These are phyloP conservation scores for Gandaritis pyraliata DNA, from an alignment of 2,888 invertebrate species.

Conservation along the genomic window DNA sequence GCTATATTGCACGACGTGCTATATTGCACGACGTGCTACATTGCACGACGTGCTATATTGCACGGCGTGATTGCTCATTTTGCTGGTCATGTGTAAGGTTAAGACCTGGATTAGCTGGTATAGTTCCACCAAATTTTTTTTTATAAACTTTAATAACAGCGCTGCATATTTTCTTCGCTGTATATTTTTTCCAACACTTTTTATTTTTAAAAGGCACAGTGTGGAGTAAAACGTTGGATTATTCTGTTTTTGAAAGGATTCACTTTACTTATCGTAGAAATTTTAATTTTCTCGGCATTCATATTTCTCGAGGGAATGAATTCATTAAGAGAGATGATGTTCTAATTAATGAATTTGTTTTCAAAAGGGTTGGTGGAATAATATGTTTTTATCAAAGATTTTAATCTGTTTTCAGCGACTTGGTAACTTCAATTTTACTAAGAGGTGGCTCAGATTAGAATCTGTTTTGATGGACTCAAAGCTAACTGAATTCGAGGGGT, in stretches of 20 bases:
- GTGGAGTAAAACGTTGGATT: not conserved
- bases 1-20: not conserved
- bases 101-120: conserved; percentile 4
- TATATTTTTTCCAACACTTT: too few species aligned
- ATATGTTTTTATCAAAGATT: conserved; percentile 26
- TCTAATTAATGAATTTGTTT: conserved; percentile 19
- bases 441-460: not conserved
- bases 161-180: not conserved
- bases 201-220: too few species aligned
- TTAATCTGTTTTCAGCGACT: conserved; percentile 7
- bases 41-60: too few species aligned
- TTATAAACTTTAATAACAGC: not conserved
- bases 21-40: not conserved
- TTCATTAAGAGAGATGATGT: conserved; percentile 21
- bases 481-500: not conserved
- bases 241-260: not conserved
- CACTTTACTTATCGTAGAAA: not conserved
- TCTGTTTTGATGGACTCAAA: not conserved
- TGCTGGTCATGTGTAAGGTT: not conserved
- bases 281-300: conserved; percentile 5
- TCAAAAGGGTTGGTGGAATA: conserved; percentile 13
- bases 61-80: conserved; percentile 8
- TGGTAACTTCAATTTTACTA: conserved; percentile 5
- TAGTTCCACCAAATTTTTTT: not conserved
- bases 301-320: conserved; percentile 19